phyloP scores from a whole-genome alignment of 2,113 vertebrate genomes.

The Macrotus californicus region DNA sequence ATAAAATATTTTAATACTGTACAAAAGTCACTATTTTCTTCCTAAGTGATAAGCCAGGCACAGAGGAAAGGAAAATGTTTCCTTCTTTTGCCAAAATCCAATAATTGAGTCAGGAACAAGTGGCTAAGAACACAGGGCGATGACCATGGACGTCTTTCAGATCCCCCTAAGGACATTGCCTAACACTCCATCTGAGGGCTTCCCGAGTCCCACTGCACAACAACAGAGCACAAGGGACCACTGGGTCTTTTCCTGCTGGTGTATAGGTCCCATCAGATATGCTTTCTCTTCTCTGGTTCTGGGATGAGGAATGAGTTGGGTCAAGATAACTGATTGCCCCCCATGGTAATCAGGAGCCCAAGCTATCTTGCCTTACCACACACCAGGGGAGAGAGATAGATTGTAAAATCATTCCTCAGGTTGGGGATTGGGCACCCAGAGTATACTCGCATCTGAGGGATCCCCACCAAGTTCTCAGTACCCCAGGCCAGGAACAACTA shows the following conservation, averaged over 20 bases:
- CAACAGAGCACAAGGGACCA: not conserved
- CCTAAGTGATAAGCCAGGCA: not conserved
- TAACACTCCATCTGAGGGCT: not conserved
- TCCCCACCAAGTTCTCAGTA: not conserved
- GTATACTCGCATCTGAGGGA: not conserved
- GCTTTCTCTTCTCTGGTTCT: conserved; percentile 1
- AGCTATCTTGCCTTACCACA: not conserved
- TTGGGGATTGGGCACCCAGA: not conserved
- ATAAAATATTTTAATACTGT: not conserved
- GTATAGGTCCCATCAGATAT: not conserved
- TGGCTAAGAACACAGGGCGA: conserved; percentile 19
- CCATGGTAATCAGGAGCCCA: not conserved
- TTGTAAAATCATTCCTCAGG: not conserved
- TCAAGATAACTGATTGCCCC: not conserved
- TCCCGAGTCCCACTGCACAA: not conserved
- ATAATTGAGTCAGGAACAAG: not conserved
- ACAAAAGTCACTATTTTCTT: not conserved
- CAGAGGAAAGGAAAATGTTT: not conserved
- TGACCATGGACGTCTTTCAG: not conserved
- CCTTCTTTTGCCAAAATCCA: not conserved
- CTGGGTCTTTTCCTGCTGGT: not conserved
- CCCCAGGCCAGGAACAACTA: not conserved
- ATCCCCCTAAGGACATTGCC: not conserved
- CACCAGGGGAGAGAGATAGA: not conserved
- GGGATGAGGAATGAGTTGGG: not conserved